phyloP scores from a whole-genome alignment of 2,888 invertebrate species.

The Lepidocyrtinus sp. region DNA sequence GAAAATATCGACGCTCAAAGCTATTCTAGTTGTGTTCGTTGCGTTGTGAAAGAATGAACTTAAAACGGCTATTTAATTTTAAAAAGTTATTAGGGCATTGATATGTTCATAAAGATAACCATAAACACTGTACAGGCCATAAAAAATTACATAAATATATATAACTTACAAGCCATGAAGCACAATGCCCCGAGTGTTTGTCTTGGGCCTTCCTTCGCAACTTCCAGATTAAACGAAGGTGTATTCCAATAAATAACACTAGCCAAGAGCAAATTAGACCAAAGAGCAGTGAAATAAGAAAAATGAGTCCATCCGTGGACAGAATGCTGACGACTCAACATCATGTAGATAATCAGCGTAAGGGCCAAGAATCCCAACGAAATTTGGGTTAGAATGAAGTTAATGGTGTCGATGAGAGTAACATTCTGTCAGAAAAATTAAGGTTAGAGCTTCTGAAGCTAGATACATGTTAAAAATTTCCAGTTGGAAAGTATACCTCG shows the following conservation, averaged over 20 bases:
- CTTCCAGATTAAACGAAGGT: constrained; percentile 44
- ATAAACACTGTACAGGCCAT: too few species aligned
- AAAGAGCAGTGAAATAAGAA: constrained; percentile 60
- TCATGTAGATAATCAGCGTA: constrained; percentile 56
- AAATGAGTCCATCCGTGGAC: constrained; percentile 63
- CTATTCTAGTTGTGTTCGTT: constrained; percentile 57
- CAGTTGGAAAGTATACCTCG: constrained; percentile 39
- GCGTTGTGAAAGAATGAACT: constrained; percentile 63
- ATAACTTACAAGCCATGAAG: constrained; percentile 59
- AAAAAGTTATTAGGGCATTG: background rate
- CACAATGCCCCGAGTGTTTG: constrained; percentile 55
- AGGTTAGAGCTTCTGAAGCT: too few species aligned
- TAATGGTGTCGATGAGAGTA: constrained; percentile 61
- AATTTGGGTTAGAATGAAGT: constrained; percentile 60
- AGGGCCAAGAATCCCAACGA: constrained; percentile 60
- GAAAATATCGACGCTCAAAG: constrained; percentile 56
- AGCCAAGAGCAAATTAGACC: constrained; percentile 57
- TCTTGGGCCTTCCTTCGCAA: constrained; percentile 59
- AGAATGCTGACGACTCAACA: constrained; percentile 56
- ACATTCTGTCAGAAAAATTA: constrained; percentile 41
- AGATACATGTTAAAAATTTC: too few species aligned
- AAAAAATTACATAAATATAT: background rate
- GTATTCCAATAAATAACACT: constrained; percentile 62
- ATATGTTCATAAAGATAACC: background rate
- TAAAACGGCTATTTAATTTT: constrained; percentile 41